Conservation (phyloP, 2,888 invertebrate genomes). For the Rhagium mordax region DNA sequence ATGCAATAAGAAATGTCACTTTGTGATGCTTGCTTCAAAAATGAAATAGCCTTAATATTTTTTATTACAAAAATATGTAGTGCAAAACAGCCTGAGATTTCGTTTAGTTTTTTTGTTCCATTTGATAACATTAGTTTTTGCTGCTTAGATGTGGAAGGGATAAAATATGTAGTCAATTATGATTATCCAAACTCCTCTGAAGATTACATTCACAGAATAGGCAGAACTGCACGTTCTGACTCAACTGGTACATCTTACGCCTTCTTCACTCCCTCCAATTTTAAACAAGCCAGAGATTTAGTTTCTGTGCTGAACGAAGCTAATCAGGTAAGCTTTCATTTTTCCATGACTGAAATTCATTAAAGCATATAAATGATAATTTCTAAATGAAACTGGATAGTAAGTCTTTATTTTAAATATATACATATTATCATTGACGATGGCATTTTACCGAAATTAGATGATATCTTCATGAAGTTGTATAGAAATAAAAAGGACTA, state of each 20-base stretch:
- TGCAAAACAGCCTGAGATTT: neutral
- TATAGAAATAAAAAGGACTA: no score
- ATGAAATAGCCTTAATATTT: neutral
- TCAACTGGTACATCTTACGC: constrained; percentile 94
- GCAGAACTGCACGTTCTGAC: constrained; percentile 91
- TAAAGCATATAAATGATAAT: no score
- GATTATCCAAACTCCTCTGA: constrained; percentile 97
- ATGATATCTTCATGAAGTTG: no score
- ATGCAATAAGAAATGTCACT: neutral
- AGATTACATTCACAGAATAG: constrained; percentile 96
- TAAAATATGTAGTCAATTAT: constrained; percentile 96
- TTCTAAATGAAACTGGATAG: no score
- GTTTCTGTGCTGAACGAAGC: constrained; percentile 92
- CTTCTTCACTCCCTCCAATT: constrained; percentile 92
- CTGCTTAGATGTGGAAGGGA: constrained; percentile 91
- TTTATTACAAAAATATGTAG: neutral
- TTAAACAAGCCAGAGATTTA: constrained; percentile 90
- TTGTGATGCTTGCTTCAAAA: neutral
- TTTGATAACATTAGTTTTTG: constrained; percentile 33
- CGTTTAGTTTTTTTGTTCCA: neutral
- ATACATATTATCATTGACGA: no score
- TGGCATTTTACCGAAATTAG: no score
- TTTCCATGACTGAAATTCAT: no score
- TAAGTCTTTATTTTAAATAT: no score
- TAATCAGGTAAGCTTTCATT: constrained; percentile 78